Base-by-base conservation (phyloP, 2,888 invertebrate species). In the Heliconius sara region DNA sequence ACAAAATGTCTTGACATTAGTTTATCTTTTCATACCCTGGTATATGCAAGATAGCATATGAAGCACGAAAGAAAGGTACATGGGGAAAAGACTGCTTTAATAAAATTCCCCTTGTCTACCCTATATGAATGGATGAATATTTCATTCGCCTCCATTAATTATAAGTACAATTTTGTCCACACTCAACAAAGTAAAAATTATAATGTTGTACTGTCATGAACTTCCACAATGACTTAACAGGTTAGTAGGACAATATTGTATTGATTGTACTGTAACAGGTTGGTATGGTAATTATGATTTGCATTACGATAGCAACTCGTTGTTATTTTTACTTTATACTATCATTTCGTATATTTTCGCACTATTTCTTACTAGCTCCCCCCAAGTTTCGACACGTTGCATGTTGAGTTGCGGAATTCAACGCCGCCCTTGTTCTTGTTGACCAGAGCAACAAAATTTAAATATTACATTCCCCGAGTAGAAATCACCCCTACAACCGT, bases 181-280 rank as follows among this genome's bases (percentile, higher is more conserved):
- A 25, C 0, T 13, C 4, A 68, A 68, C n/a, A 57, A 43, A 39
- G n/a, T 13, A n/a, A 60, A 27, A 60, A 74, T 60, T 2, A 10
- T 65, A 19, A 63, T 43, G 39, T 19, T 16, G 7, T 52, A 25
- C 63, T n/a, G n/a, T 13, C 19, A 74, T 60, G 73, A 39, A 63
- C 43, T 39, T 10, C 27, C 22, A 52, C 19, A 52, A 9, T 22
- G 19, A 13, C 34, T 43, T 74, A 65, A 74, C 39, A 74, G 65
- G 74, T 75, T 47, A 75, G 75, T 75, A 43, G 75, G 75, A 75
- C 75, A 74, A 43, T 63, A 65, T 16, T 65, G 43, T 75, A 75
- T 75, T 75, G 75, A 75, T 75, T 75, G 30, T 73, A n/a, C 70
- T 16, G 65, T 47, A 65, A 74, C 39, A 43, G 65, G 75, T 75